phyloP scores from a whole-genome alignment of 2,797 vertebrate species.

The Otolemur crassicaudatus region DNA sequence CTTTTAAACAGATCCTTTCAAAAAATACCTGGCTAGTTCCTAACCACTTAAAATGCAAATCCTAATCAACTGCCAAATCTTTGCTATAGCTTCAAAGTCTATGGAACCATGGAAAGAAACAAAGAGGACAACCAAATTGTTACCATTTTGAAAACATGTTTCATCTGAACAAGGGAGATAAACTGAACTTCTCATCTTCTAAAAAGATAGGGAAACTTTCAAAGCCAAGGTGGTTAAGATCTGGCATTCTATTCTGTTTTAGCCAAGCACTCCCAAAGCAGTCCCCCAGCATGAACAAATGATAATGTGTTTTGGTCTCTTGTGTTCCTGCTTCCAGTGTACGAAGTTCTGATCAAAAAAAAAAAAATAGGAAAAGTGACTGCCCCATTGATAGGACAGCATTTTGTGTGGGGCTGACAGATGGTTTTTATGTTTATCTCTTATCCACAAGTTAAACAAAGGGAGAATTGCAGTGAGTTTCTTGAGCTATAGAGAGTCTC shows the following conservation, averaged over 20 bases:
- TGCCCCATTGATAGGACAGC: too few relatives aligned
- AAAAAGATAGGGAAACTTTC: background rate
- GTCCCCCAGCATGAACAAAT: background rate
- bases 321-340: background rate
- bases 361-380: too few relatives aligned
- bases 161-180: background rate
- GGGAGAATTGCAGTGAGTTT: too few relatives aligned
- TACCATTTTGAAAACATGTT: slow-evolving; percentile 8
- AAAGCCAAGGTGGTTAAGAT: background rate
- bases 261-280: background rate
- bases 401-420: too few relatives aligned
- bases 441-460: too few relatives aligned
- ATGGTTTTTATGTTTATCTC: too few relatives aligned
- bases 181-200: background rate
- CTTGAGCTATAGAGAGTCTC: too few relatives aligned
- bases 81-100: slow-evolving; percentile 3
- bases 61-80: background rate
- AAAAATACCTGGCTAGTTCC: background rate
- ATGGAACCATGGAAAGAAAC: background rate
- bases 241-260: background rate
- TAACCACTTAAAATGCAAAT: slow-evolving; percentile 24
- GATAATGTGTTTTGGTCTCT: background rate
- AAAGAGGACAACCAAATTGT: background rate
- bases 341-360: background rate
- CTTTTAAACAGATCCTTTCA: slow-evolving; percentile 4